Percentiles rank a stretch among this genome's conserved stretches.
Conservation (phyloP, 2,113 vertebrate genomes). For the Argyrosomus japonicus region DNA sequence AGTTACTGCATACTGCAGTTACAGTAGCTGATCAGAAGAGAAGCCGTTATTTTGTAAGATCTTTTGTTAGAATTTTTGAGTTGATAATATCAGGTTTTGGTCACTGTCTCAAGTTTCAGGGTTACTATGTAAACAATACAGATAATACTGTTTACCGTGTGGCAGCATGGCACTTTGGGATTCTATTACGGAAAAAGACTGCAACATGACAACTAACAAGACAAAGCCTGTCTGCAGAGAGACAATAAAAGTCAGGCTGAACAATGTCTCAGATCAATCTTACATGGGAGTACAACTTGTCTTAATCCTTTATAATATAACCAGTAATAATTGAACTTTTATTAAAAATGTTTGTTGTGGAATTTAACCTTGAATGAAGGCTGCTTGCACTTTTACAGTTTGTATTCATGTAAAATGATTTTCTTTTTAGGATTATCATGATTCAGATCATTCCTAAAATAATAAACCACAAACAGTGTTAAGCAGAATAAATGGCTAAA, state of each 20-base stretch:
- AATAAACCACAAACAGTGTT: background rate
- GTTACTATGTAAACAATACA: conserved; percentile 21
- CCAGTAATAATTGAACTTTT: background rate
- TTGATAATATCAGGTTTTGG: background rate
- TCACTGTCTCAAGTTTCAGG: conserved; percentile 17
- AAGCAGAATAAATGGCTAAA: background rate
- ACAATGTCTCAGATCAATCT: background rate
- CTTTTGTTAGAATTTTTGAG: background rate
- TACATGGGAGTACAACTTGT: background rate
- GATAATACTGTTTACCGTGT: background rate
- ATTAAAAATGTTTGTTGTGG: background rate
- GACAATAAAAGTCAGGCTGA: background rate
- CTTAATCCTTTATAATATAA: background rate
- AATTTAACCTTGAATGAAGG: background rate
- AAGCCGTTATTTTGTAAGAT: background rate
- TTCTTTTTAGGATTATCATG: background rate
- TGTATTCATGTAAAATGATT: background rate
- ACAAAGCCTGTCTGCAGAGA: background rate
- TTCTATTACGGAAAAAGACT: conserved; percentile 4
- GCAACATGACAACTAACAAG: background rate
- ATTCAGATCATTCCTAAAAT: background rate
- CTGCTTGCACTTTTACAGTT: background rate
- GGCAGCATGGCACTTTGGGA: background rate
- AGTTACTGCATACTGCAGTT: background rate
- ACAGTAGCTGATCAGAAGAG: too few relatives aligned